A percentile compares a stretch with the other conserved stretches of the same genome.
phyloP scores from a whole-genome alignment of 1,140 invertebrate genomes.

The Eriosoma lanigerum region DNA sequence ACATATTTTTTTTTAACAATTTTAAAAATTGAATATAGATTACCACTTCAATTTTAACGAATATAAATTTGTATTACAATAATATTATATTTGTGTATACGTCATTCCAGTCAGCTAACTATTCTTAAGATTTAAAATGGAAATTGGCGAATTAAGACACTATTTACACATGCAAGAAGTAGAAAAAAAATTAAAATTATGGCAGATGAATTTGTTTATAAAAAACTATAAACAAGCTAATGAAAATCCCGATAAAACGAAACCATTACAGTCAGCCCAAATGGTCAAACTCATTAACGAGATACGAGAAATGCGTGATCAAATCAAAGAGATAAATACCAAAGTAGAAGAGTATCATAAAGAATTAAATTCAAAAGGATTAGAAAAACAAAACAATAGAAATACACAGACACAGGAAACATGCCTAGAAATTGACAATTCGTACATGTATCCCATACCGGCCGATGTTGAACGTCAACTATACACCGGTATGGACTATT shows the following conservation, averaged over 20 bases:
- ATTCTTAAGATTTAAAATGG: neutral
- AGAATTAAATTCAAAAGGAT: neutral
- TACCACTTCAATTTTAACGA: too few relatives aligned
- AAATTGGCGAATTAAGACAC: neutral
- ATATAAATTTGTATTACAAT: too few relatives aligned
- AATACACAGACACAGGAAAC: too few relatives aligned
- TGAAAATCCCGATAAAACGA: neutral
- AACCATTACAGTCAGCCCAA: neutral
- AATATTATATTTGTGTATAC: too few relatives aligned
- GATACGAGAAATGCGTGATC: neutral
- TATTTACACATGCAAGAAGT: conserved; percentile 19
- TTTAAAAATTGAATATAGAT: neutral
- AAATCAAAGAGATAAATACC: neutral
- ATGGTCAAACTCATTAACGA: neutral
- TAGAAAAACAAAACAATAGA: neutral
- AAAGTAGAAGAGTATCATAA: neutral
- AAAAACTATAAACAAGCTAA: neutral
- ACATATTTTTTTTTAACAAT: neutral
- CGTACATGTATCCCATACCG: conserved; percentile 19
- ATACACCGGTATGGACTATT: conserved; percentile 1
- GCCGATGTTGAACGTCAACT: neutral
- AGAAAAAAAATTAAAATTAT: conserved; percentile 28
- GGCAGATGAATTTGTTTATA: conserved; percentile 34
- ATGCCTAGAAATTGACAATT: neutral
- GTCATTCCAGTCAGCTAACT: too few relatives aligned